These are phyloP conservation scores for Channa maculata DNA, from an alignment of 2,113 vertebrate genomes.

Conservation along the genomic window DNA sequence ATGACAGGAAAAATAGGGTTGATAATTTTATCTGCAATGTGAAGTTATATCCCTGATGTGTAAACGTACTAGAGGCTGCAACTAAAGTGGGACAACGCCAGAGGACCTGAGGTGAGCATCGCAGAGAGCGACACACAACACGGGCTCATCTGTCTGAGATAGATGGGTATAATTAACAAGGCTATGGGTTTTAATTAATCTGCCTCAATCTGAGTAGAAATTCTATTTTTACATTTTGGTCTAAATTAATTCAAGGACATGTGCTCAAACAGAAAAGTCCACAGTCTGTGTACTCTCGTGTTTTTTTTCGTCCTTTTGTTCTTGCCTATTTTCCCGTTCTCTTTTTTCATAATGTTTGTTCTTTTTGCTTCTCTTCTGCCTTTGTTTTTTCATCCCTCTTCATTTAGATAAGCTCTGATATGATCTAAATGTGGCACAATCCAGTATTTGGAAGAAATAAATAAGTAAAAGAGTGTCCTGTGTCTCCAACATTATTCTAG, in stretches of 20 bases:
- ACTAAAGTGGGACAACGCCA: slow-evolving; percentile 43
- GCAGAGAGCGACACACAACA: slow-evolving; percentile 42
- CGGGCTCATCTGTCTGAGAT: slow-evolving; percentile 68
- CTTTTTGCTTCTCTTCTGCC: slow-evolving; percentile 3
- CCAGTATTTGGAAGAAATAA: neutral
- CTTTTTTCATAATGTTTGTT: slow-evolving; percentile 1
- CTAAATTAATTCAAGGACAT: slow-evolving; percentile 63
- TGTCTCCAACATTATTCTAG: slow-evolving; percentile 26
- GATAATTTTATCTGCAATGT: slow-evolving; percentile 15
- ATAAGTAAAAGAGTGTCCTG: neutral
- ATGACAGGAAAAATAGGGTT: slow-evolving; percentile 11
- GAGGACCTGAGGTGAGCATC: slow-evolving; percentile 56
- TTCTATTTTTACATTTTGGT: slow-evolving; percentile 62
- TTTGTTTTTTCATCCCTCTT: slow-evolving; percentile 1
- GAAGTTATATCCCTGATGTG: slow-evolving; percentile 23
- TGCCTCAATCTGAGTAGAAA: slow-evolving; percentile 55
- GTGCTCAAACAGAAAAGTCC: slow-evolving; percentile 13
- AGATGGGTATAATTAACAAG: slow-evolving; percentile 74
- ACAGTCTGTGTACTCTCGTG: slow-evolving; percentile 2
- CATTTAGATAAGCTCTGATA: slow-evolving; percentile 31
- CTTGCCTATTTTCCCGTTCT: slow-evolving; percentile 1
- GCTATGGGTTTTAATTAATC: slow-evolving; percentile 76
- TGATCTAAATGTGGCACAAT: slow-evolving; percentile 27
- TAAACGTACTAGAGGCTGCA: slow-evolving; percentile 4
- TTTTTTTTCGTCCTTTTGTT: slow-evolving; percentile 16